Evolutionary conservation across 2,113 vertebrate genomes (phyloP), one percentile per base, ranked within the genome.

Genomic region (Phrynocephalus versicolor): DNA sequence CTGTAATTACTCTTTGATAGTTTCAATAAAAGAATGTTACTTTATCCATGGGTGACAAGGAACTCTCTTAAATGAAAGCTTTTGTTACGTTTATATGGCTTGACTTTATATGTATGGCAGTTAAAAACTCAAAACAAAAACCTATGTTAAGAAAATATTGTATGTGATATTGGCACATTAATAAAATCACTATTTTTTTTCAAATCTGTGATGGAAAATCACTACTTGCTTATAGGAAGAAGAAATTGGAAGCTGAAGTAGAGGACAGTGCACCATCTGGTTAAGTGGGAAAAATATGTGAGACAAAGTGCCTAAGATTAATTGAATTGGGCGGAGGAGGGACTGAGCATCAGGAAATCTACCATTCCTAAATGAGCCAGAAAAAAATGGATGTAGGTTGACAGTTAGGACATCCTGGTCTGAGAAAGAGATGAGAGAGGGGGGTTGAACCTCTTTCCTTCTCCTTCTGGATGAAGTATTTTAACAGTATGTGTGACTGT

Each of bases 11-110:
- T n/a, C 72, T 86, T 76, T 57, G 57, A 81, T 15, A 65, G 8
- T 41, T 16, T 16, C 23, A 27, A 33, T 33, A 65, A 65, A 45
- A 39, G 30, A 35, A 35, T 80, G 72, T 88, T 6, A 19, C 62
- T n/a, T n/a, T n/a, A n/a, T n/a, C n/a, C n/a, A n/a, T n/a, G n/a
- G n/a, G n/a, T n/a, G n/a, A n/a, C n/a, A n/a, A n/a, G n/a, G 83
- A 77, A 88, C 78, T 87, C 85, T 90, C 37, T 75, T n/a, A 86
- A 87, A 87, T 0, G 1, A 67, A 84, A 73, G 0, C 14, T 57
- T 64, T 76, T 67, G 87, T 88, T 57, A 79, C 55, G 27, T 72
- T 87, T 92, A 72, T 89, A 51, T 88, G 89, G 89, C 77, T 89
- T 89, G 86, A 82, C 12, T n/a, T n/a, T n/a, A n/a, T 64, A 64